A percentile compares a stretch with the other conserved stretches of the same genome.
phyloP scores from a whole-genome alignment of 2,888 invertebrate genomes.

The Piscicola geometra region DNA sequence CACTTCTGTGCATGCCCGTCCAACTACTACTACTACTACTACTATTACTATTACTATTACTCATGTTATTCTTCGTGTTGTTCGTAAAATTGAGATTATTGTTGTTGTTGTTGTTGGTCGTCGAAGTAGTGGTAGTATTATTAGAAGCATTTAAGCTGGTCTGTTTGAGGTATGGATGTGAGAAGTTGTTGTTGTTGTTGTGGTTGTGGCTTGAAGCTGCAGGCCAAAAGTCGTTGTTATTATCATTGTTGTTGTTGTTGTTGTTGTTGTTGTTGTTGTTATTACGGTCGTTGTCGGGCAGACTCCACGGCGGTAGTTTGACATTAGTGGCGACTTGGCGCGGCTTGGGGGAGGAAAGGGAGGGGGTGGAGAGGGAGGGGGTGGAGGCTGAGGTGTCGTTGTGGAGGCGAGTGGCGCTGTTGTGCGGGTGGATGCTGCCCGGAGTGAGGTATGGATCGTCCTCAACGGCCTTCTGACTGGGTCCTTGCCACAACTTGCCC shows the following conservation, averaged over 20 bases:
- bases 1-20: conserved; percentile 30
- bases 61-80: not conserved
- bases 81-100: not conserved
- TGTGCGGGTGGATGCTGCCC: conserved; percentile 31
- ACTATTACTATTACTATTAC: too few relatives aligned
- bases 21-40: too few relatives aligned
- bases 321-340: not conserved
- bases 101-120: conserved; percentile 15
- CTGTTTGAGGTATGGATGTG: not conserved
- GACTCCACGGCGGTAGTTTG: conserved; percentile 10
- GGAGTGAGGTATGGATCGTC: conserved; percentile 38
- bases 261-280: too few relatives aligned
- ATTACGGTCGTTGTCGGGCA: not conserved
- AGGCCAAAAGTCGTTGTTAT: too few relatives aligned
- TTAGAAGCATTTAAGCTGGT: conserved; percentile 1
- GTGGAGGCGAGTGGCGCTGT: not conserved
- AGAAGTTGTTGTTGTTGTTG: not conserved
- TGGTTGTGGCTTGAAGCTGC: not conserved
- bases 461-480: conserved; percentile 33
- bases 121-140: not conserved
- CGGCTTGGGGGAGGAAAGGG: conserved; percentile 6
- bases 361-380: conserved; percentile 5
- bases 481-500: conserved; percentile 39
- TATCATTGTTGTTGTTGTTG: too few relatives aligned
- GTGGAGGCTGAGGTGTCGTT: conserved; percentile 24